phyloP scores from a whole-genome alignment of 37 sponge, comb jelly and placozoan species.

The Hormiphora californensis region DNA sequence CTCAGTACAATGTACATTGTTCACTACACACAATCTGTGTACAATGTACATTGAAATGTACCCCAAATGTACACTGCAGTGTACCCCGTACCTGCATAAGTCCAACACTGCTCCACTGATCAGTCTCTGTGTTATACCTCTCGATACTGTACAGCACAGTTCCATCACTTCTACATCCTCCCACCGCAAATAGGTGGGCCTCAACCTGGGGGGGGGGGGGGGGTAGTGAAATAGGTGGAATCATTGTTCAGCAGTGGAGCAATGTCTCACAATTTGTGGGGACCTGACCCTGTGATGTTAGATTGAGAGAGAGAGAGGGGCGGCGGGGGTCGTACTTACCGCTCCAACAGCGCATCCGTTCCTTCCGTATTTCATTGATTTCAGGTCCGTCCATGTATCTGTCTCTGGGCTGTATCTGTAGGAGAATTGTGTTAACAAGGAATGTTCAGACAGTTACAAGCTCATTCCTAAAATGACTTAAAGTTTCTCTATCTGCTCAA shows the following conservation, averaged over 20 bases:
- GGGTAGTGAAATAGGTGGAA: too few relatives aligned
- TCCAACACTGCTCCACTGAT: slow-evolving; percentile 53
- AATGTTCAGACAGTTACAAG: neutral
- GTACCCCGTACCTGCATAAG: slow-evolving; percentile 38
- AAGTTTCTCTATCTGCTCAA: neutral
- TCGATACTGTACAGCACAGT: slow-evolving; percentile 53
- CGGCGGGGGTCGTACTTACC: neutral
- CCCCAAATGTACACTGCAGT: too few relatives aligned
- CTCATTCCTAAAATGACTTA: neutral
- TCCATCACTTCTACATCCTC: slow-evolving; percentile 46
- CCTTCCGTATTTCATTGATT: slow-evolving; percentile 34
- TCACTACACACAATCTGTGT: too few relatives aligned
- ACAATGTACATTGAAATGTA: too few relatives aligned
- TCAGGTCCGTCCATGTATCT: slow-evolving; percentile 44
- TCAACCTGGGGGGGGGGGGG: neutral
- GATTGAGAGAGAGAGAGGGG: too few relatives aligned
- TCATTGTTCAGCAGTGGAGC: too few relatives aligned
- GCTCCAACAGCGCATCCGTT: slow-evolving; percentile 52
- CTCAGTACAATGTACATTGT: neutral
- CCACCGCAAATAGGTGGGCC: slow-evolving; percentile 23
- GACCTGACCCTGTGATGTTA: too few relatives aligned
- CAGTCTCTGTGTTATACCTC: slow-evolving; percentile 46
- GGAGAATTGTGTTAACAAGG: neutral
- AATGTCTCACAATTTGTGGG: too few relatives aligned
- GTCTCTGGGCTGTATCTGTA: slow-evolving; percentile 45